Conservation (phyloP, 1,140 invertebrate species). For the Lepidotrigona ventralis region DNA sequence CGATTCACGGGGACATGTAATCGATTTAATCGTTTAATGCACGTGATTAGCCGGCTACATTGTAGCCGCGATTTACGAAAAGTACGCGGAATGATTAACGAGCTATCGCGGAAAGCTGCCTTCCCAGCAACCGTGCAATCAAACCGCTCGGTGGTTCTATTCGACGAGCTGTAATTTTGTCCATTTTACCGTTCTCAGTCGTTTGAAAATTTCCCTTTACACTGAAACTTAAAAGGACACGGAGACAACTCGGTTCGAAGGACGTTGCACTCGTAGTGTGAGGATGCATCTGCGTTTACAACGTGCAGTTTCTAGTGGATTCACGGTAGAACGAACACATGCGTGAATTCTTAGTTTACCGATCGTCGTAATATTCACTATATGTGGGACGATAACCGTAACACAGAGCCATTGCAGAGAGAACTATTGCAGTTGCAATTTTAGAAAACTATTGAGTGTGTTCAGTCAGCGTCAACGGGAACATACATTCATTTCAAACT, state of each 20-base stretch:
- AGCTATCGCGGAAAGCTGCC: background rate
- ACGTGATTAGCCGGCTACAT: background rate
- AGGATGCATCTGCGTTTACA: conserved; percentile 9
- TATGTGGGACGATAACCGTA: conserved; percentile 23
- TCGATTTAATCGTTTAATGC: no score
- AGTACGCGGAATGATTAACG: background rate
- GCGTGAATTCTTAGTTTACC: conserved; percentile 29
- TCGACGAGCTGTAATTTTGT: conserved; percentile 15
- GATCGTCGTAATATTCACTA: background rate
- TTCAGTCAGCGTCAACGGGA: no score
- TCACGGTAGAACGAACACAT: conserved; percentile 31
- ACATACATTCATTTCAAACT: no score
- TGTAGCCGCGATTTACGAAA: background rate
- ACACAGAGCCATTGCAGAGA: background rate
- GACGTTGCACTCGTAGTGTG: conserved; percentile 15
- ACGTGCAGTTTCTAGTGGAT: conserved; percentile 1
- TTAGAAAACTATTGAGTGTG: no score
- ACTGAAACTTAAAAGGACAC: background rate
- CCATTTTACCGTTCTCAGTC: background rate
- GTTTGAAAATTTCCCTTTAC: conserved; percentile 16
- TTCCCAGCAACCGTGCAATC: background rate
- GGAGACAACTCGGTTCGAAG: conserved; percentile 9
- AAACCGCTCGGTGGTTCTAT: background rate
- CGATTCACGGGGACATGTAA: no score
- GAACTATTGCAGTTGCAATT: no score